A percentile compares a stretch with the other conserved stretches of the same genome.
Evolutionary conservation across 2,888 invertebrate genomes (phyloP).

Genomic region (Zygogramma bicolorata): DNA sequence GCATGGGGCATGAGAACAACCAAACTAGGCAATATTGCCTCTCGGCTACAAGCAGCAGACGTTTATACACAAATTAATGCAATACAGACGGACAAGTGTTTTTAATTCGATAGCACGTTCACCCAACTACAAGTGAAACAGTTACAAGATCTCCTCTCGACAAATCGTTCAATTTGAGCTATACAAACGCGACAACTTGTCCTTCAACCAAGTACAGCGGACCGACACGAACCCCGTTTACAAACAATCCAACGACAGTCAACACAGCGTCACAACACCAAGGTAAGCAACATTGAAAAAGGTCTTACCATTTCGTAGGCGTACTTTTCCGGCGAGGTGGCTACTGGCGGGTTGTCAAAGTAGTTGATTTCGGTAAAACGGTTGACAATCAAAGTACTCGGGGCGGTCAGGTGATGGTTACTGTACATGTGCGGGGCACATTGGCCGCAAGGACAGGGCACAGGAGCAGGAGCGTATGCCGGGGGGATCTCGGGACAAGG

Average conservation of each 20-base stretch:
- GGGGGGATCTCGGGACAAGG: constrained; percentile 57
- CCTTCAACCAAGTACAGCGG: not conserved
- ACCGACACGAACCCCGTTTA: not conserved
- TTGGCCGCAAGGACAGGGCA: constrained; percentile 72
- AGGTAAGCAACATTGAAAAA: constrained; percentile 6
- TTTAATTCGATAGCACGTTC: too few species aligned
- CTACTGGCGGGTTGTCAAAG: constrained; percentile 63
- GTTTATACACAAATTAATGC: too few species aligned
- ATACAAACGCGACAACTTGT: not conserved
- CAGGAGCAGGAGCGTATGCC: constrained; percentile 67
- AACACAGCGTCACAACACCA: constrained; percentile 37
- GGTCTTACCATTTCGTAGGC: constrained; percentile 65
- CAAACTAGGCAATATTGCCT: too few species aligned
- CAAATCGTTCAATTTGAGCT: not conserved
- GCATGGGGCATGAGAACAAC: too few species aligned
- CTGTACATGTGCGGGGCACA: constrained; percentile 69
- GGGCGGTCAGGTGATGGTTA: constrained; percentile 55
- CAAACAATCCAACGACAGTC: constrained; percentile 4
- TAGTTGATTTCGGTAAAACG: constrained; percentile 68
- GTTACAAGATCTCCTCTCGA: too few species aligned
- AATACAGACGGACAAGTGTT: too few species aligned
- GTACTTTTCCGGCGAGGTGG: constrained; percentile 60
- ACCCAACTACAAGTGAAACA: too few species aligned
- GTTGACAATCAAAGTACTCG: constrained; percentile 66
- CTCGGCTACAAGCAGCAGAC: too few species aligned